These are phyloP conservation scores for Porphyrio hochstetteri DNA, from an alignment of 2,113 vertebrate genomes.

Conservation along the genomic window DNA sequence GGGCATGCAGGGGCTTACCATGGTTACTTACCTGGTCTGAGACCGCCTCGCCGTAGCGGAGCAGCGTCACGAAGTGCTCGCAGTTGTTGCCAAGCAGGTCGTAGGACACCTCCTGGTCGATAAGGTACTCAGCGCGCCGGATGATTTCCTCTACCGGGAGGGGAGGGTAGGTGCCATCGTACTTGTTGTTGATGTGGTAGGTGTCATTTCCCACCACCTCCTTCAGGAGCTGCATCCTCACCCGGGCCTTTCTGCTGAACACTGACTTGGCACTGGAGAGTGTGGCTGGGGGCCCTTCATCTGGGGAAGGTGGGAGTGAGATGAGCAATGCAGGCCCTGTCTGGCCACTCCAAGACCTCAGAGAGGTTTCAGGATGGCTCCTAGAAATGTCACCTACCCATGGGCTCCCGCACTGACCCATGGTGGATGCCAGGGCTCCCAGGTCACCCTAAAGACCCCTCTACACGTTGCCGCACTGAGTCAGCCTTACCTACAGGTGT, in stretches of 20 bases:
- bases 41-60: conserved; percentile 86
- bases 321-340: background rate
- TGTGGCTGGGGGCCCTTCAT: conserved; percentile 76
- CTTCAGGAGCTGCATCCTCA: conserved; percentile 91
- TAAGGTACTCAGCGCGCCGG: conserved; percentile 76
- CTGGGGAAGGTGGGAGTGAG: conserved; percentile 48
- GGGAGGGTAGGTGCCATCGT: conserved; percentile 80
- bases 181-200: conserved; percentile 92
- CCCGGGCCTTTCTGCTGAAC: conserved; percentile 87
- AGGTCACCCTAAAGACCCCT: fast-evolving
- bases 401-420: too few species aligned
- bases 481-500: conserved; percentile 85
- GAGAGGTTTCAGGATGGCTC: background rate
- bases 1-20: background rate
- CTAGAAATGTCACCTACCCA: background rate
- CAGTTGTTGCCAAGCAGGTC: conserved; percentile 90
- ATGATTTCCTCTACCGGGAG: conserved; percentile 84
- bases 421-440: fast-evolving
- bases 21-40: conserved; percentile 84
- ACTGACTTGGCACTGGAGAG: conserved; percentile 86
- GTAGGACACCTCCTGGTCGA: conserved; percentile 87
- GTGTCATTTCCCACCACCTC: conserved; percentile 84
- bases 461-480: fast-evolving
- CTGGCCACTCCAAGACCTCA: background rate
- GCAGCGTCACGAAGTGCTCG: conserved; percentile 92